Base-by-base conservation (phyloP, 1,140 invertebrate species). In the Ridgeia piscesae region DNA sequence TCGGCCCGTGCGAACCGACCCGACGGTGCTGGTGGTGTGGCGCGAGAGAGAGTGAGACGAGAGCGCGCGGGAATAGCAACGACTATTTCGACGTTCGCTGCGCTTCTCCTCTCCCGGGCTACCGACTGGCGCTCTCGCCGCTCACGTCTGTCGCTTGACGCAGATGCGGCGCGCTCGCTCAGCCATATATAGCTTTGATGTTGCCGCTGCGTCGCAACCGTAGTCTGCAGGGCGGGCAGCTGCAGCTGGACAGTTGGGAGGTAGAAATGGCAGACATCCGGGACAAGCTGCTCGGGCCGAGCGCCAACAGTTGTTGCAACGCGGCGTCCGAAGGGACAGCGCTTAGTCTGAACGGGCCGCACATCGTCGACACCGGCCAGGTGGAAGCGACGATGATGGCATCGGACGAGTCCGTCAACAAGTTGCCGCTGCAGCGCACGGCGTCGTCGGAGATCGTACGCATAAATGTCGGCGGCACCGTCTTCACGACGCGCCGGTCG, bases 391-490 rank as follows among this genome's bases (percentile, higher is more conserved):
- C 33, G 14, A 92, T 48, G 42, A 35, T 33, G 35, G 58, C 91
- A 35, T 33, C 42, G 34, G 33, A 50, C 91, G 91, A 91, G 34
- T 33, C 42, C n/a, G 34, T 34, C 91, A 33, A 34, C 42, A 92
- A n/a, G 48, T 21, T 89, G 50, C 58, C 33, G 9, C 34, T 77
- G 58, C 0, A 77, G 58, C 58, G 58, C 17, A 77, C 91, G 34
- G 48, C 34, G 35, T 91, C 42, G 34, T 35, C 91, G 11, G 50
- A 92, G 48, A 58, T 92, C 21, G 33, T 92, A 31, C 21, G 89
- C 1, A 50, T 92, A 50, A 92, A 92, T 33, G 91, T 92, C 50
- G 91, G 91, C 34, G 91, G 91, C 48, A 92, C 50, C 27, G 34
- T 92, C 58, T 92, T 92, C 91, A 50, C 88, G 48, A 92, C 91